These are phyloP conservation scores for Epinephelus malabaricus DNA, from an alignment of 2,797 vertebrate genomes.

Conservation along the genomic window DNA sequence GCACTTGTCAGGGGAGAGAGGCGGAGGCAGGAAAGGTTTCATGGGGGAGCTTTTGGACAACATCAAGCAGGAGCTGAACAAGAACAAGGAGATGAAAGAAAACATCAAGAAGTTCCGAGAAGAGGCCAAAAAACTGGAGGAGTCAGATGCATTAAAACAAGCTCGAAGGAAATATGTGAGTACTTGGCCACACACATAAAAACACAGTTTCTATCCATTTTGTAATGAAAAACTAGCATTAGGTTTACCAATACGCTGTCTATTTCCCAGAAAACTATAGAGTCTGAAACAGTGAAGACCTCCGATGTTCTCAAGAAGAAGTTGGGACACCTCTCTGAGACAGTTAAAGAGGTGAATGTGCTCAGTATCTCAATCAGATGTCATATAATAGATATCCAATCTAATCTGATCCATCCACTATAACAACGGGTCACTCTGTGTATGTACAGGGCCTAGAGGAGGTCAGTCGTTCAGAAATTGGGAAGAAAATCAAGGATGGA, in stretches of 20 bases:
- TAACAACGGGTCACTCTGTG: slow-evolving; percentile 5
- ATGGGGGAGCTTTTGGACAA: slow-evolving; percentile 94
- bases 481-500: slow-evolving; percentile 95
- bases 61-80: slow-evolving; percentile 94
- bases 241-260: not conserved
- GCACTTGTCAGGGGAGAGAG: slow-evolving; percentile 78
- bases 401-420: not conserved
- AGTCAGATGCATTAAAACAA: slow-evolving; percentile 94
- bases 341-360: slow-evolving; percentile 91
- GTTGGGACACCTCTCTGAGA: slow-evolving; percentile 90
- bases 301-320: slow-evolving; percentile 95
- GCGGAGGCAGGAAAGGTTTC: slow-evolving; percentile 92
- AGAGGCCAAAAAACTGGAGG: slow-evolving; percentile 95
- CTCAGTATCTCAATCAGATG: not conserved
- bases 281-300: slow-evolving; percentile 95
- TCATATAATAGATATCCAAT: not conserved
- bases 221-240: not conserved
- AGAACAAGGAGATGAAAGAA: slow-evolving; percentile 98
- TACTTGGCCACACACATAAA: slow-evolving; percentile 17
- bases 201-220: not conserved
- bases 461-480: slow-evolving; percentile 92
- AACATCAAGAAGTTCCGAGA: slow-evolving; percentile 96
- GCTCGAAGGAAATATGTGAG: slow-evolving; percentile 96
- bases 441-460: slow-evolving; percentile 92
- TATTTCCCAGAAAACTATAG: slow-evolving; percentile 92